A percentile compares a stretch with the other conserved stretches of the same genome.
These are phyloP conservation scores for Hyperoplus immaculatus DNA, from an alignment of 2,797 vertebrate genomes.

Conservation along the genomic window DNA sequence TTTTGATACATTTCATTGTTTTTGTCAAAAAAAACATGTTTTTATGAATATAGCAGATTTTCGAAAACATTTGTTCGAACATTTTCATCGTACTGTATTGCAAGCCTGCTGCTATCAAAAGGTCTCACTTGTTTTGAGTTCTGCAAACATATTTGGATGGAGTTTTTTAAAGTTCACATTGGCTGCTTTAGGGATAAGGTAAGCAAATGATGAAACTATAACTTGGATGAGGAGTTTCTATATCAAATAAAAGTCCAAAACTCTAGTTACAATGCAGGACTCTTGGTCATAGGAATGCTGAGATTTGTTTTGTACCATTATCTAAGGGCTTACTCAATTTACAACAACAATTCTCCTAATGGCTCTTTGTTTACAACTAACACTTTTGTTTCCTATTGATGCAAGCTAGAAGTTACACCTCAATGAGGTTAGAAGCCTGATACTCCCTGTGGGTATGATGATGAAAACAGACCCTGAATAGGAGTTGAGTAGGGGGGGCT, in stretches of 20 bases:
- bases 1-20: not conserved
- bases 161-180: conserved; percentile 6
- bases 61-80: not conserved
- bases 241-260: conserved; percentile 35
- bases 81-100: not conserved
- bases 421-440: conserved; percentile 61
- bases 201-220: conserved; percentile 32
- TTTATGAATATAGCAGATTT: not conserved
- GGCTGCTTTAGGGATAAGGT: conserved; percentile 10
- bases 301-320: conserved; percentile 2
- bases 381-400: conserved; percentile 36
- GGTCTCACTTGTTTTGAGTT: not conserved
- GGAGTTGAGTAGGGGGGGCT: conserved; percentile 11
- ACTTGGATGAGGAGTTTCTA: conserved; percentile 19
- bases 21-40: not conserved
- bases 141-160: not conserved
- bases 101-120: not conserved
- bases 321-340: conserved; percentile 29
- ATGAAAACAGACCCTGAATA: conserved; percentile 19
- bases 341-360: conserved; percentile 29
- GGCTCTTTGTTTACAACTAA: conserved; percentile 49
- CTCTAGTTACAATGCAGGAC: conserved; percentile 15
- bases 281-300: conserved; percentile 6
- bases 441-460: conserved; percentile 59
- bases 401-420: conserved; percentile 56